A percentile compares a stretch with the other conserved stretches of the same genome.
Evolutionary conservation across 2,888 invertebrate species (phyloP).

Genomic region (Temnothorax rugatulus): DNA sequence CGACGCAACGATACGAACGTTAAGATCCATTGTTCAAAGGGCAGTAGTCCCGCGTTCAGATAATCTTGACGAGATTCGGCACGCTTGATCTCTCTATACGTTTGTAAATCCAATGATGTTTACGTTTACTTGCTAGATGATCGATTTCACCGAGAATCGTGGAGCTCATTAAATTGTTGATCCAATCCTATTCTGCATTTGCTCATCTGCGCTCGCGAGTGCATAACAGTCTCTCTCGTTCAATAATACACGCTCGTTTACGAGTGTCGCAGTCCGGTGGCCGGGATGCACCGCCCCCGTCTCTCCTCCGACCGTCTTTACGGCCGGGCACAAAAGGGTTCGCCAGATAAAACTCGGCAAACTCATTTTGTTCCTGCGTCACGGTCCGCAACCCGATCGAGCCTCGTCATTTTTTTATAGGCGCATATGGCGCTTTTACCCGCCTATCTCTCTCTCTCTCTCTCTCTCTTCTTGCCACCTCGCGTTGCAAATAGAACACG

Average conservation of each 20-base stretch:
- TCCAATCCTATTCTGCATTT: neutral
- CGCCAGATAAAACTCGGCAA: neutral
- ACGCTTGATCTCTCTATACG: neutral
- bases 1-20: neutral
- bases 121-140: neutral
- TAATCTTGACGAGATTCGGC: neutral
- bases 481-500: slow-evolving; percentile 35
- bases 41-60: neutral
- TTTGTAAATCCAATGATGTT: neutral
- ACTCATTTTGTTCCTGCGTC: slow-evolving; percentile 18
- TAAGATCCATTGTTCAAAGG: neutral
- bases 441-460: neutral
- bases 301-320: neutral
- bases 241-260: slow-evolving; percentile 22
- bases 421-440: neutral
- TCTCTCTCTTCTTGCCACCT: neutral
- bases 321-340: neutral
- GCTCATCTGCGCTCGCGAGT: neutral
- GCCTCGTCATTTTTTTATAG: slow-evolving; percentile 36
- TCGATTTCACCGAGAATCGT: neutral
- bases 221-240: neutral
- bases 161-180: slow-evolving; percentile 18
- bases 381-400: slow-evolving; percentile 8
- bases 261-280: neutral
- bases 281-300: neutral